Evolutionary conservation across 64 coral and sea anemone species (phyloP).

Genomic region (Dendrophyllia cribrosa): DNA sequence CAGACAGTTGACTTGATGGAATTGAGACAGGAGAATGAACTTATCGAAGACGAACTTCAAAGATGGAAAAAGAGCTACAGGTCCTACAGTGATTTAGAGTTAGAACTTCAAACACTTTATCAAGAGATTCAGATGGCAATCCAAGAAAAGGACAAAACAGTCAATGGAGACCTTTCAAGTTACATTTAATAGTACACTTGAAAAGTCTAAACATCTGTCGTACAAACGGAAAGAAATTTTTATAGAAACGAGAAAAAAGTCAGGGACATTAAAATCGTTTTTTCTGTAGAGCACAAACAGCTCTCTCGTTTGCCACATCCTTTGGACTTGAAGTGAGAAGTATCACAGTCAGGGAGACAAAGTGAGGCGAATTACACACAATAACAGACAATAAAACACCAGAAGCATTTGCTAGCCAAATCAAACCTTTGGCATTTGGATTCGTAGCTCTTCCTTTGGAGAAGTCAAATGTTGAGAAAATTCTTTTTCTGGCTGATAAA

Average conservation of each 20-base stretch:
- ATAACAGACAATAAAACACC: background rate
- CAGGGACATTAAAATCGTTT: conserved; percentile 66
- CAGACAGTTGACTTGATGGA: background rate
- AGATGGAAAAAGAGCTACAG: background rate
- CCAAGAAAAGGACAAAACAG: background rate
- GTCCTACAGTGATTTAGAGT: background rate
- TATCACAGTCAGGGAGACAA: conserved; percentile 25
- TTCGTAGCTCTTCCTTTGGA: background rate
- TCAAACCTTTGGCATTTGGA: background rate
- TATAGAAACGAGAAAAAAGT: conserved; percentile 51
- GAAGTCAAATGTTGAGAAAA: conserved; percentile 52
- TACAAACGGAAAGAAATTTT: background rate
- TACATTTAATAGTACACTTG: background rate
- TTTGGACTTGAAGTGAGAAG: conserved; percentile 58
- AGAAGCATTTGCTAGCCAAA: background rate
- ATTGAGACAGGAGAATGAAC: background rate
- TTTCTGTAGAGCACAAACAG: conserved; percentile 41
- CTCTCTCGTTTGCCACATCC: conserved; percentile 56
- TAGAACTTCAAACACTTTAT: background rate
- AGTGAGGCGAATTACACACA: conserved; percentile 34
- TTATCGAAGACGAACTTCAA: background rate
- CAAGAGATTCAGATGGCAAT: background rate
- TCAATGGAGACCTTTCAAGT: background rate
- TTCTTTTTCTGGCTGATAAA: conserved; percentile 68
- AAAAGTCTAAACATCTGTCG: background rate